Conservation (phyloP, 2,888 invertebrate species). For the Trachelus tabidus region DNA sequence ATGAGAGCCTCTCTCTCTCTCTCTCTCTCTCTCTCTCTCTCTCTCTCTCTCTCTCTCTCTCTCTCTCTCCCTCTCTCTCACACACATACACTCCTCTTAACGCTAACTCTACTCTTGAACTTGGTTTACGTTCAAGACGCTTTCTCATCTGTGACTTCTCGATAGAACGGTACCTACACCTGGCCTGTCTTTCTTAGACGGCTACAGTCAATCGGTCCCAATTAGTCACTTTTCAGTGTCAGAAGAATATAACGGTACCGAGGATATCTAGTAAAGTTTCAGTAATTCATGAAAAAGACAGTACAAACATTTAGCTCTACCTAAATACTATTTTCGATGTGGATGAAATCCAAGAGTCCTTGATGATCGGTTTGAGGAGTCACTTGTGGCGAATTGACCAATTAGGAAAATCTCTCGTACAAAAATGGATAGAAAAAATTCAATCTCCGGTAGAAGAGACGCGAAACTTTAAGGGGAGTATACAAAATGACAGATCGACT, state of each 20-base stretch:
- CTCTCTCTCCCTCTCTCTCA: neutral
- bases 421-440: neutral
- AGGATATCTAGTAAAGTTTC: neutral
- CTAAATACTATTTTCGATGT: neutral
- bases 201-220: neutral
- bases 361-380: neutral
- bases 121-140: neutral
- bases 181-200: neutral
- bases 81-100: neutral
- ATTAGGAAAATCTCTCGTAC: neutral
- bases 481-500: too few species aligned
- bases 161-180: neutral
- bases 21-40: neutral
- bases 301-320: neutral
- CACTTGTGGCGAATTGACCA: neutral
- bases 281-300: neutral
- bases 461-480: too few species aligned
- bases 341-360: neutral
- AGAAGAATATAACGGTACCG: neutral
- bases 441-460: too few species aligned
- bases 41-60: neutral
- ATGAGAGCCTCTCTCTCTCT: neutral
- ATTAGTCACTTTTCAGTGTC: neutral
- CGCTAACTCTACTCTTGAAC: neutral
- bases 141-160: neutral